phyloP scores from a whole-genome alignment of 2,888 invertebrate genomes.

The Cybosia mesomella region DNA sequence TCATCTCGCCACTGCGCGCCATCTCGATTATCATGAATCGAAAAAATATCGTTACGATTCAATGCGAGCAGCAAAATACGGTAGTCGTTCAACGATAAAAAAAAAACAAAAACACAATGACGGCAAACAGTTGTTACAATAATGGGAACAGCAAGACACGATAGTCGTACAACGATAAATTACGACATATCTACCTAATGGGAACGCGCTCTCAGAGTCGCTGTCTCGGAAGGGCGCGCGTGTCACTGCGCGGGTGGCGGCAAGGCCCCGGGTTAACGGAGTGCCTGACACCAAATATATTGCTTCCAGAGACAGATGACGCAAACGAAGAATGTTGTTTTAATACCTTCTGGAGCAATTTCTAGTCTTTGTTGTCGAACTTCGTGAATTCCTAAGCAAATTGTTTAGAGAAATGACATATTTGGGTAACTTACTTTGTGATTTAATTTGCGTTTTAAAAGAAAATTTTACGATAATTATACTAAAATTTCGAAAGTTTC shows the following conservation, averaged over 20 bases:
- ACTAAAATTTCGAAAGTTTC: neutral
- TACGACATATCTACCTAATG: neutral
- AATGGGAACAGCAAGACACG: neutral
- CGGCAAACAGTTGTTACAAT: neutral
- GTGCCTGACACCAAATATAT: conserved; percentile 68
- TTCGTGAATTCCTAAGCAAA: conserved; percentile 9
- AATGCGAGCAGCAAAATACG: too few species aligned
- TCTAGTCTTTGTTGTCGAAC: conserved; percentile 20
- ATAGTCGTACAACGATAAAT: neutral
- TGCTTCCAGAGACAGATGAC: conserved; percentile 71
- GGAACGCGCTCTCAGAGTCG: conserved; percentile 21
- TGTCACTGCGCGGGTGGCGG: conserved; percentile 60
- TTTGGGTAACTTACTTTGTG: neutral
- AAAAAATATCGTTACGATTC: too few species aligned
- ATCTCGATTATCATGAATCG: too few species aligned
- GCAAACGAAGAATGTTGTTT: conserved; percentile 65
- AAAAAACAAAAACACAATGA: too few species aligned
- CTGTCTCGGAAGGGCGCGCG: conserved; percentile 73
- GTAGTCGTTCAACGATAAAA: too few species aligned
- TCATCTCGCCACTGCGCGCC: too few species aligned
- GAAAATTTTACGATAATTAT: neutral
- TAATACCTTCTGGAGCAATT: conserved; percentile 51
- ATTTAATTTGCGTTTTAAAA: neutral
- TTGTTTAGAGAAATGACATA: conserved; percentile 4
- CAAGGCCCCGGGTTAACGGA: conserved; percentile 25